phyloP scores from a whole-genome alignment of 2,888 invertebrate genomes.

The Zaprionus bogoriensis region DNA sequence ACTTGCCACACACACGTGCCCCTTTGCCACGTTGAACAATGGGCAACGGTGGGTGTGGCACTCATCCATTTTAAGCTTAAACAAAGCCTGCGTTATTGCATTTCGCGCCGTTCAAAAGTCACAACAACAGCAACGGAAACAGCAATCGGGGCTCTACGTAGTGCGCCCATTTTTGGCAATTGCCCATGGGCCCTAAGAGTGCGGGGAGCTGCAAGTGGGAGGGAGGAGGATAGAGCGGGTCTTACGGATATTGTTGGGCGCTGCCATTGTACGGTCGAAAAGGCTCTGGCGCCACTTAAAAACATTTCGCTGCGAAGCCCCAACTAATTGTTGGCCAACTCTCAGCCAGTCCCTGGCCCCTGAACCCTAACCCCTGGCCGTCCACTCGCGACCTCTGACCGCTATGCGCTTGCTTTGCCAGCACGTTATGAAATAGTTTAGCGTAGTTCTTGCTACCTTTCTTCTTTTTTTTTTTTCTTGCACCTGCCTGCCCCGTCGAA shows the following conservation, averaged over 20 bases:
- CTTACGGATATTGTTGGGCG: not conserved
- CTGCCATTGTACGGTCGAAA: conserved; percentile 9
- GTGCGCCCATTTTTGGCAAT: not conserved
- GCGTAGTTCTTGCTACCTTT: conserved; percentile 19
- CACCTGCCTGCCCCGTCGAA: conserved; percentile 35
- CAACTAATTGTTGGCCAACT: conserved; percentile 4
- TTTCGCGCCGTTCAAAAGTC: conserved; percentile 10
- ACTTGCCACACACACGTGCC: conserved; percentile 9
- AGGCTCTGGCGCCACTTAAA: conserved; percentile 25
- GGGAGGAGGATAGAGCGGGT: too few relatives aligned
- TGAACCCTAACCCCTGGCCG: not conserved
- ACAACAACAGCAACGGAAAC: not conserved
- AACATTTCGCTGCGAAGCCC: conserved; percentile 23
- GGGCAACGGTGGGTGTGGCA: conserved; percentile 12
- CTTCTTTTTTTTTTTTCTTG: too few relatives aligned
- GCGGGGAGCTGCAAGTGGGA: too few relatives aligned
- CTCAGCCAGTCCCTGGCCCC: not conserved
- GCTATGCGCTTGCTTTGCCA: not conserved
- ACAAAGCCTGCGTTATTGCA: conserved; percentile 50
- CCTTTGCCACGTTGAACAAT: not conserved
- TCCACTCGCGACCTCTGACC: too few relatives aligned
- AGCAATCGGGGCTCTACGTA: too few relatives aligned
- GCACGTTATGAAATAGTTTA: conserved; percentile 46
- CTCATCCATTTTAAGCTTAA: conserved; percentile 37
- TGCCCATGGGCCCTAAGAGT: not conserved